A percentile compares a stretch with the other conserved stretches of the same genome.
Conservation (phyloP, 1,140 invertebrate species). For the honey bee (Apis mellifera) region DNA sequence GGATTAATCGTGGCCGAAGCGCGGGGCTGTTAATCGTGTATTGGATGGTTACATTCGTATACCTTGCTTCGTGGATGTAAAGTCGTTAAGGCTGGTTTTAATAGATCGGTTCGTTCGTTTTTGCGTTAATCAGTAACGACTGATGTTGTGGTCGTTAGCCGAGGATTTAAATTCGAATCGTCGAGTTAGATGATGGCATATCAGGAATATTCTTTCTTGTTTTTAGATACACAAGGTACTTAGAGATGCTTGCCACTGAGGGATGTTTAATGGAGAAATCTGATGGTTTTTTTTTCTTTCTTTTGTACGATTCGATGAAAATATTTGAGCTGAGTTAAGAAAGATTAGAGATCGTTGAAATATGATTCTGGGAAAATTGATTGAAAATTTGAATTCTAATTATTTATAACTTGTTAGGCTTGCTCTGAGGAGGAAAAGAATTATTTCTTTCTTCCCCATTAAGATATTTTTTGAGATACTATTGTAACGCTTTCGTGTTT, state of each 20-base stretch:
- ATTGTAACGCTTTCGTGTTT: background rate
- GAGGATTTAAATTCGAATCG: background rate
- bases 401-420: no score
- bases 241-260: background rate
- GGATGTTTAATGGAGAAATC: background rate
- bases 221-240: no score
- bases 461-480: background rate
- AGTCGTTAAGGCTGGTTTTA: background rate
- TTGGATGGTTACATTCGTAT: background rate
- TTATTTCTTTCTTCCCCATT: background rate
- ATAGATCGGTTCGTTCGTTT: slow-evolving; percentile 12
- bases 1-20: background rate
- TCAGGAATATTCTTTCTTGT: background rate
- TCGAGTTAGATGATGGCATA: background rate
- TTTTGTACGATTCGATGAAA: no score
- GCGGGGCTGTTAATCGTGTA: background rate
- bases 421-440: no score
- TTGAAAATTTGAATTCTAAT: no score
- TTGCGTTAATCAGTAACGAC: slow-evolving; percentile 3
- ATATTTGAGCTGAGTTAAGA: no score
- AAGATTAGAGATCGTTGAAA: no score
- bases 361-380: no score
- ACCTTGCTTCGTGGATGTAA: background rate
- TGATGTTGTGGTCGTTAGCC: background rate
- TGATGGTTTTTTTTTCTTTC: no score